Evolutionary conservation across 2,113 vertebrate species (phyloP), one percentile per base, ranked within the genome.

Genomic region (Anser cygnoides): DNA sequence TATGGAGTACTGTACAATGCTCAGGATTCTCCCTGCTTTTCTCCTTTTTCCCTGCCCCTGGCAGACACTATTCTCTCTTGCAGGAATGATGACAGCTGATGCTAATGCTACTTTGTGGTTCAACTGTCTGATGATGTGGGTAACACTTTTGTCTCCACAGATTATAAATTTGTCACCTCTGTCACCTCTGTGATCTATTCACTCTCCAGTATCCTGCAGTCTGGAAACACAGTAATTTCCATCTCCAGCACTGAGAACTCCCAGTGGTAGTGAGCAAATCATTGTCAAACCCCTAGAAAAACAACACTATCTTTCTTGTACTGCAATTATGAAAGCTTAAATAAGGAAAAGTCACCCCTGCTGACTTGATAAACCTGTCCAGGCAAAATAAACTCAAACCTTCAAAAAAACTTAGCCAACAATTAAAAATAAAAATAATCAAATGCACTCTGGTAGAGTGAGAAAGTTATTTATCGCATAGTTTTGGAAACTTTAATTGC

Each of bases 61-160:
- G 91, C 57, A 90, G 77, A 83, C 68, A 86, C 83, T 15, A 23
- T 63, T 74, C 76, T 63, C 59, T 80, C 68, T 22, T 71, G 49
- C 21, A 87, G n/a, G 49, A 95, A 92, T 5, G 58, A 63, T n/a
- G 84, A 89, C 73, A 81, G 88, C 70, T 87, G 87, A 94, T 94
- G 92, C 58, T 95, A 94, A 96, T 91, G 75, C 52, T 79, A 12
- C 81, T 95, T 88, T 83, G 95, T 92, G 95, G 61, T 93, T 93
- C 94, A 92, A 29, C 26, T 77, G 82, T 15, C 91, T 89, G 81
- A 84, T 68, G 80, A 95, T 90, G 90, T 91, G 95, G 87, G 73
- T 95, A 92, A 91, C 39, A 26, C 58, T 84, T 84, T 35, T 21
- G 81, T 93, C 92, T 94, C 78, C 62, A 76, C 72, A 95, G 94